phyloP scores from a whole-genome alignment of 2,113 vertebrate genomes.

The Pterophyllum scalare region DNA sequence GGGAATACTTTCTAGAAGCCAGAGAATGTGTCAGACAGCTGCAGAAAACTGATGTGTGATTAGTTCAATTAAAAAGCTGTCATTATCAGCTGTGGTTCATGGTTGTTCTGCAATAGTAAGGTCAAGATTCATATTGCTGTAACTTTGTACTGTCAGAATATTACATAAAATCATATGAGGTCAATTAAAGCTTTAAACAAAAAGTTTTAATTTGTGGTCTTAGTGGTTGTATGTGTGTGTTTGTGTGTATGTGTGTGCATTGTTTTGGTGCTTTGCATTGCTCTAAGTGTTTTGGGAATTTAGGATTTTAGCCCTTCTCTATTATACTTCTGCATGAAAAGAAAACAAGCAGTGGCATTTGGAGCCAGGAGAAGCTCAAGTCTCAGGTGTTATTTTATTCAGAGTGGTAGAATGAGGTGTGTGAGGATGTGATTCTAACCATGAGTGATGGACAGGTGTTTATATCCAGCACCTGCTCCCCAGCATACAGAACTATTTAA shows the following conservation, averaged over 20 bases:
- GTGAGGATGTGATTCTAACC: conserved; percentile 20
- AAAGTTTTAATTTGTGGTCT: neutral
- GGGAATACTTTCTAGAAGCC: neutral
- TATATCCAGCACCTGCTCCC: conserved; percentile 31
- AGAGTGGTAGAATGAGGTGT: neutral
- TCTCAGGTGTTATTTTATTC: conserved; percentile 50
- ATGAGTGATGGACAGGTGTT: neutral
- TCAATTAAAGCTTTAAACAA: too few species aligned
- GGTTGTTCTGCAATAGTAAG: neutral
- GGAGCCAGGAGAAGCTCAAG: neutral
- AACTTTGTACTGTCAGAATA: too few species aligned
- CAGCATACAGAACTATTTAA: neutral
- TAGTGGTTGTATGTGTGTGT: too few species aligned
- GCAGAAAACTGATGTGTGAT: neutral
- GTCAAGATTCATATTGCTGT: neutral
- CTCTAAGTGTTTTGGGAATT: conserved; percentile 6
- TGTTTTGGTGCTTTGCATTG: neutral
- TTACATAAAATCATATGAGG: too few species aligned
- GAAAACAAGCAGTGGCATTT: conserved; percentile 28
- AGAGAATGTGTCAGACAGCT: neutral
- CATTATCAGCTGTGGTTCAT: neutral
- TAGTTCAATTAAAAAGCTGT: conserved; percentile 5
- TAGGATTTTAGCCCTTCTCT: neutral
- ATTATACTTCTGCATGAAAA: neutral
- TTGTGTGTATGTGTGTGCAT: neutral